Evolutionary conservation across 2,113 vertebrate genomes (phyloP), one percentile per base, ranked within the genome.

Genomic region (Albula goreensis): DNA sequence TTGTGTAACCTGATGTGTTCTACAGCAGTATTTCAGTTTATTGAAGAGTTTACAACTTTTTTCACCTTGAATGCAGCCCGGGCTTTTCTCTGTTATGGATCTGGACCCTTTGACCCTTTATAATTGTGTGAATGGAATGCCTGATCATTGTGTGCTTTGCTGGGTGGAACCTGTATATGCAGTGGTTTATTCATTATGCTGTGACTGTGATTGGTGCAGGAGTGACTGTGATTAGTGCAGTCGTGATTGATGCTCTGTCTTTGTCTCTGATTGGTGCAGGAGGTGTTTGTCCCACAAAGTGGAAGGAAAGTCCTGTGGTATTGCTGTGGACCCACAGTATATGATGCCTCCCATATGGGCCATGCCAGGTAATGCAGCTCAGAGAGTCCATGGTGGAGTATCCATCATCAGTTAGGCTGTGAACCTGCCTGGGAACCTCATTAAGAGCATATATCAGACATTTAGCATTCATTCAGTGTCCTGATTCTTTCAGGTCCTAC

Each of bases 321-420:
- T 92, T 97, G 97, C 95, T 99, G 98, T 3, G 98, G 98, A 1
- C 98, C 98, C 0, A 99, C 98, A 0, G 98, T 99, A 31, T 99
- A 99, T 31, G 98, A 99, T 11, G 98, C 98, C 0, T 99, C 98
- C 4, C 98, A 99, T 94, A 99, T 99, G 98, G 98, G 98, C 50
- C 98, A 99, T 1, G 98, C 98, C 93, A 98, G 98, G 98, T 99
- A 95, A 88, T 1, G 22, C 17, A 66, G 5, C 17, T 22, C 11
- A 74, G n/a, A 3, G 22, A 70, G 19, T 70, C 8, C 22, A 70
- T 3, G 63, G 63, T 25, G 31, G 31, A 56, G 7, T 56, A 41
- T 41, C 31, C 31, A 41, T 41, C 31, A 41, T 41, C 31, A 41
- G 31, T 41, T 41, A 41, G 31, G 31, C 31, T 41, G 31, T 41